Base-by-base conservation (phyloP, 23 tunicate genomes). In the Pegea sp. region DNA sequence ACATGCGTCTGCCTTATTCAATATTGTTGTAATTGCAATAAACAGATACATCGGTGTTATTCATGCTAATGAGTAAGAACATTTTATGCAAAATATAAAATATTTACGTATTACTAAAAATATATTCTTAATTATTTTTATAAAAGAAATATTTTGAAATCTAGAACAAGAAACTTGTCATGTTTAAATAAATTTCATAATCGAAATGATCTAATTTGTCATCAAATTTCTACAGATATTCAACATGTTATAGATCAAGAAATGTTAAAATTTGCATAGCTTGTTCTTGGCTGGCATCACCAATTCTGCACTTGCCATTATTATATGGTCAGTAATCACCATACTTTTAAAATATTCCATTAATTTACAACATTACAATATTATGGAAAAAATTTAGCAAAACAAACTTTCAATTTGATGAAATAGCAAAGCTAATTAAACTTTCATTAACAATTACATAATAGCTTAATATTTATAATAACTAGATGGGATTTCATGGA, bases 1-100 rank as follows among this genome's bases (percentile, higher is more conserved):
- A 2, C 31, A 74, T 19, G 76, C 95, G 8, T 49, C 76, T 24
- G 64, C 84, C 34, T 44, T 84, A 22, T 66, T 69, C 42, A 84
- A 84, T 34, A 52, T 84, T n/a, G 76, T 68, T 22, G 66, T 76
- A 2, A 84, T 84, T 28, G 95, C 95, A 5, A 56, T 84, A 31
- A 84, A 84, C 60, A 59, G 95, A 53, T 84, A 84, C 54, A 46
- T 74, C 29, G 95, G 95, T 31, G 70, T 84, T n/a, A 76, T 84
- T 3, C 31, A 65, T 46, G 38, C 84, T 30, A 63, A 68, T 30
- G 51, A 42, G 95, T 84, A 72, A 72, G 59, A 53, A 19, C 6
- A n/a, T 0, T 33, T 24, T 11, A 54, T 54, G 11, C 8, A 19
- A 31, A 0, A 63, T 56, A 7, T 24, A 13, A 56, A 26, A 6